phyloP scores from a whole-genome alignment of 2,113 vertebrate species.

The Phylloscopus whistleri region DNA sequence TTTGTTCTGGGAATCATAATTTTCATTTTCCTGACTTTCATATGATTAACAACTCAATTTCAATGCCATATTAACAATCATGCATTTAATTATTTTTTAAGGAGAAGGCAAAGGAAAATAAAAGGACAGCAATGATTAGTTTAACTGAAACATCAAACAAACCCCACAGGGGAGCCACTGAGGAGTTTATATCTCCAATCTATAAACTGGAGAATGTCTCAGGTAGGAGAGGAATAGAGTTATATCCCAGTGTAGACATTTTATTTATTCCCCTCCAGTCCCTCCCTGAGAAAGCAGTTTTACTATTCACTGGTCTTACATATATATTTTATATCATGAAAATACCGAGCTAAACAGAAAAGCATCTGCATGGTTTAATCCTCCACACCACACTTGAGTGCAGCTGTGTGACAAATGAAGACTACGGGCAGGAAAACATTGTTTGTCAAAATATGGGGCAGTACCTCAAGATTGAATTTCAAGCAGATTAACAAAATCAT shows the following conservation, averaged over 20 bases:
- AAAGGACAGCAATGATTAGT: constrained; percentile 18
- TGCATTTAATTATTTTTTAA: constrained; percentile 40
- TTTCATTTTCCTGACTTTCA: constrained; percentile 31
- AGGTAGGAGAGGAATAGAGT: neutral
- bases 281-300: neutral
- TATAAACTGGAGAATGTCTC: neutral
- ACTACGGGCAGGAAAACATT: fast-evolving
- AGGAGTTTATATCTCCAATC: neutral
- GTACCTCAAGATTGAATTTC: neutral
- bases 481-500: neutral
- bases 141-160: constrained; percentile 28
- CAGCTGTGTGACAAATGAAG: neutral
- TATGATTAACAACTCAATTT: constrained; percentile 46
- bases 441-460: neutral
- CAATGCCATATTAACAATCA: constrained; percentile 13
- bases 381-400: neutral
- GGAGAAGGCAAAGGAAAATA: constrained; percentile 10
- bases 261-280: neutral
- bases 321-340: neutral
- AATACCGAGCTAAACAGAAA: neutral
- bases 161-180: neutral
- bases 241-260: neutral
- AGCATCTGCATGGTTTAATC: neutral
- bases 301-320: neutral
- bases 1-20: constrained; percentile 35